Evolutionary conservation across 1,140 invertebrate genomes (phyloP), one percentile per base, ranked within the genome.

Genomic region (Odontomachus brunneus): DNA sequence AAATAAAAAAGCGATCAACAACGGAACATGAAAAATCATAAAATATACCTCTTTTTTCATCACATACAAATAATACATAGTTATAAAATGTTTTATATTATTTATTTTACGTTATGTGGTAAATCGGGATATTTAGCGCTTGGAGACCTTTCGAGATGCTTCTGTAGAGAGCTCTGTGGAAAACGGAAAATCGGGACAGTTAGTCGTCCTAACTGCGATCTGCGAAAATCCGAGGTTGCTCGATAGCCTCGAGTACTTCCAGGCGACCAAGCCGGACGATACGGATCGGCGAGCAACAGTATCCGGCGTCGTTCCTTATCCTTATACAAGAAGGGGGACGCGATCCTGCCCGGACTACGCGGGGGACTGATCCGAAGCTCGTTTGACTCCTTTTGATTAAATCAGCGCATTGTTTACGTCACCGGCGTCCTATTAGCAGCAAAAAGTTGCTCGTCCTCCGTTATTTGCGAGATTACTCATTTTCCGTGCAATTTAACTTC

Each of bases 301-400:
- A 76, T n/a, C 29, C 3, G 7, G 22, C 9, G 38, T 49, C 49
- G 22, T 29, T 65, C 29, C 76, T 71, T 53, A 26, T 81, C 24
- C 24, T 57, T 72, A 22, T 15, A 71, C 29, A 0, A 26, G 3
- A 9, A 5, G 51, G 29, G 51, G 38, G 75, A 80, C 11, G 65
- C 12, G 51, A 80, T 2, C 33, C 19, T 19, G 57, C 15, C 38
- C 33, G 33, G 26, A 17, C 3, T 69, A 22, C 55, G n/a, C n/a
- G 11, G n/a, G 62, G 57, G 55, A 44, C 22, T 82, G 44, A 82
- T 48, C 57, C 69, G 59, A 80, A 62, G 60, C 65, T 80, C 75
- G 71, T 80, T 80, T 80, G 57, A 48, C 63, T 80, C 55, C 19
- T 80, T 67, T 74, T 81, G 82, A 84, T 84, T 84, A 84, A 80